Percentiles rank a stretch among this genome's conserved stretches.
phyloP scores from a whole-genome alignment of 1,140 invertebrate genomes.

The Neodiprion lecontei region DNA sequence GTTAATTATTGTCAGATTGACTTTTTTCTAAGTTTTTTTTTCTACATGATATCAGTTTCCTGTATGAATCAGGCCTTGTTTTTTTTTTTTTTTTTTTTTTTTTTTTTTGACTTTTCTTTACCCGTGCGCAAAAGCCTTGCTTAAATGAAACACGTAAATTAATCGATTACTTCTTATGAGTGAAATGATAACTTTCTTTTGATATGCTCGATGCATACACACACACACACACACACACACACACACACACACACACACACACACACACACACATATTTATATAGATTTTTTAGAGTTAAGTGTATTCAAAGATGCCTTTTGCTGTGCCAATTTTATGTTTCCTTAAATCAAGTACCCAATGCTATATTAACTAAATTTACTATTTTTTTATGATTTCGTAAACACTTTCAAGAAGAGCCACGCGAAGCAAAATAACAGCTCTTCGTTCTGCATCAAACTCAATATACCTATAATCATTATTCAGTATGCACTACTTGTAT shows the following conservation, averaged over 20 bases:
- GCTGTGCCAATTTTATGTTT: conserved; percentile 41
- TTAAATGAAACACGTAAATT: too few species aligned
- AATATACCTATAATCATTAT: background rate
- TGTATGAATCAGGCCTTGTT: background rate
- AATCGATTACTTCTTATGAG: too few species aligned
- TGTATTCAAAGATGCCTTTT: conserved; percentile 13
- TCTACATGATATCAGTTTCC: conserved; percentile 16
- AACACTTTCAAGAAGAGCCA: too few species aligned
- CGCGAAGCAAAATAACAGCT: too few species aligned
- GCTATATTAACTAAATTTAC: background rate
- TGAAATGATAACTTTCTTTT: too few species aligned
- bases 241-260: too few species aligned
- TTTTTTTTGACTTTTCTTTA: conserved; percentile 11
- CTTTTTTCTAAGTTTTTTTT: conserved; percentile 27
- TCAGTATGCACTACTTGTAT: conserved; percentile 2
- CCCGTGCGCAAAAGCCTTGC: too few species aligned
- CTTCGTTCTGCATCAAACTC: too few species aligned
- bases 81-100: background rate
- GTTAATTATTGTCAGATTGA: conserved; percentile 46
- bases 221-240: too few species aligned
- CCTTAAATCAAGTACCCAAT: background rate
- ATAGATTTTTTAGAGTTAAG: background rate
- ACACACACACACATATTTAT: too few species aligned
- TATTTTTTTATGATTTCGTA: background rate
- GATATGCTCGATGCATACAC: too few species aligned